Evolutionary conservation across 2,113 vertebrate species (phyloP).

Genomic region (Gnathonemus longibarbis): DNA sequence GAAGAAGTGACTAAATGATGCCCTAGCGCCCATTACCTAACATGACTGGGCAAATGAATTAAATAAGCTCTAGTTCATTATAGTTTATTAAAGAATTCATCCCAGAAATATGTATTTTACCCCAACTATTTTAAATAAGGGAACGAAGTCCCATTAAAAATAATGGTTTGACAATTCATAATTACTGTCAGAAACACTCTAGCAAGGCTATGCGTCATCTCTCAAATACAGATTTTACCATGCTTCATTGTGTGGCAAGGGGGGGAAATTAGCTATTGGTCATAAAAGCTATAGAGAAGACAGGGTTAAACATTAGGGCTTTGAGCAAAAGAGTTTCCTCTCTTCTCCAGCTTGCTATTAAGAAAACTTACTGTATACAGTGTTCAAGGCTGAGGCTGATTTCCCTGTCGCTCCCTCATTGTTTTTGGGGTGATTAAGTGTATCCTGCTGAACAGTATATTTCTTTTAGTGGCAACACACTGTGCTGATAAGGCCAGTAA

Average conservation of each 20-base stretch:
- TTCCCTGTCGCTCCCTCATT: constrained; percentile 65
- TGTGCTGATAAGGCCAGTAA: constrained; percentile 43
- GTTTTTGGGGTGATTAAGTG: constrained; percentile 72
- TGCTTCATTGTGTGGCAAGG: background rate
- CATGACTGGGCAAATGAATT: background rate
- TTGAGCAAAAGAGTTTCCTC: constrained; percentile 26
- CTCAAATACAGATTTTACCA: background rate
- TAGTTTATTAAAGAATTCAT: background rate
- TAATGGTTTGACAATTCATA: background rate
- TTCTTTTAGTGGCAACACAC: constrained; percentile 60
- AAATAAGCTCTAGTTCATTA: background rate
- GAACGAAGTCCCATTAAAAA: background rate
- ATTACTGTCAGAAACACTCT: background rate
- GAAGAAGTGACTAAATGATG: background rate
- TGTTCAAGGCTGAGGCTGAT: constrained; percentile 61
- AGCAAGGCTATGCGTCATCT: background rate
- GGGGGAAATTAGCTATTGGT: background rate
- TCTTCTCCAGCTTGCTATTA: constrained; percentile 43
- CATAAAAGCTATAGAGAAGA: constrained; percentile 6
- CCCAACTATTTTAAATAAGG: background rate
- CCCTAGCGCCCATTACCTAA: background rate
- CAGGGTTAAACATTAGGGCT: constrained; percentile 14
- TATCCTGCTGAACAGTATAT: constrained; percentile 76
- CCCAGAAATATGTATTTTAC: background rate
- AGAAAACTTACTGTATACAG: constrained; percentile 58